Base-by-base conservation (phyloP, 2,888 invertebrate genomes). In the Diadromus collaris region DNA sequence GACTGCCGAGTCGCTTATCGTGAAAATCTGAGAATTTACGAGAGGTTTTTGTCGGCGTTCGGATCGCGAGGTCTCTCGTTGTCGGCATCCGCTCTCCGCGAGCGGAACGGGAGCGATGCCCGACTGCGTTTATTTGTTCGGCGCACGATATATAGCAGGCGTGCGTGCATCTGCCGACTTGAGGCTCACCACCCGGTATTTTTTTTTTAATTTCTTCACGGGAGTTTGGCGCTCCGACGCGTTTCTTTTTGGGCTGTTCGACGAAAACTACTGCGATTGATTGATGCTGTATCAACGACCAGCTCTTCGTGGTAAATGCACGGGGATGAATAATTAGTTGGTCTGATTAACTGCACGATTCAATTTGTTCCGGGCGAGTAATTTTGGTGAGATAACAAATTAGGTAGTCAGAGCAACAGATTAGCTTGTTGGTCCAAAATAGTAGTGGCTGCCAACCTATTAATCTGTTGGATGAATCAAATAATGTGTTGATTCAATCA, bases 121-220 rank as follows among this genome's bases (percentile, higher is more conserved):
- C 79, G 46, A 70, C 61, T 60, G 24, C 73, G 79, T 80, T 80
- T 80, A 77, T 80, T 80, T 80, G 73, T 76, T 67, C 61, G 70
- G 70, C 61, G 76, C 41, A 65, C 65, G 44, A 41, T 67, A 41
- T 61, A 58, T 48, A 72, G 70, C 27, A 70, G 32, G 54, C 69
- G 65, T 54, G 60, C 73, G 24, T 74, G 70, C 79, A 80, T 80
- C 76, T 70, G 76, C 77, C 74, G 73, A 67, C 76, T 58, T 64
- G 76, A 60, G 38, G 54, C 70, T 80, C 60, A 74, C 73, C 70
- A 46, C 64, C 41, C 51, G 60, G 38, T 41, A 16, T 41, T 41
- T 41, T 41, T 7, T 70, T 65, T 60, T 70, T 72, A 54, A 54
- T 73, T 61, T 32, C 34, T 44, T 54, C 34, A 16, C 4, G 38